phyloP scores from a whole-genome alignment of 2,888 invertebrate species.

The Tillus elongatus region DNA sequence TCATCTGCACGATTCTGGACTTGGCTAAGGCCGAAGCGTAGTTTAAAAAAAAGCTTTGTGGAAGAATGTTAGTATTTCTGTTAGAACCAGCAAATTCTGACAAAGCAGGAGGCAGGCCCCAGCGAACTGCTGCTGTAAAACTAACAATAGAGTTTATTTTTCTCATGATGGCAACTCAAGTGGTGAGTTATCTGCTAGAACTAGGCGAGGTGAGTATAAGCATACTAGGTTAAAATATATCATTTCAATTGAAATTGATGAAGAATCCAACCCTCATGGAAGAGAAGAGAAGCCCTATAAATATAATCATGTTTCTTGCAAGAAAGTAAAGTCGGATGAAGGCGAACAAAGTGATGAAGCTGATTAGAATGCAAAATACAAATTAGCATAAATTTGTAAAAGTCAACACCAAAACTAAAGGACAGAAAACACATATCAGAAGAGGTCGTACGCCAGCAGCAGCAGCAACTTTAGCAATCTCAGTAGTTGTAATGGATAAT shows the following conservation, averaged over 20 bases:
- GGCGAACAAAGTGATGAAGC: too few species aligned
- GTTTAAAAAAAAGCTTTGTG: constrained; percentile 50
- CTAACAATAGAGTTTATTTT: constrained; percentile 46
- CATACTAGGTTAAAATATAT: constrained; percentile 40
- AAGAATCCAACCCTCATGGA: constrained; percentile 36
- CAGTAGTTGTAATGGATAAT: too few species aligned
- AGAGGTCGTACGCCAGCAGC: constrained; percentile 36
- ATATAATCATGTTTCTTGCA: too few species aligned
- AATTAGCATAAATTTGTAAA: constrained; percentile 29
- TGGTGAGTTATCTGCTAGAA: constrained; percentile 36
- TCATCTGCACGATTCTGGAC: constrained; percentile 65
- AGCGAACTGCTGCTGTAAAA: constrained; percentile 57
- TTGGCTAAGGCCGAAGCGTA: constrained; percentile 62
- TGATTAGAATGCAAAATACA: constrained; percentile 35
- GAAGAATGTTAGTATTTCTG: constrained; percentile 52
- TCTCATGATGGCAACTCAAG: constrained; percentile 42
- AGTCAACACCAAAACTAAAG: constrained; percentile 31
- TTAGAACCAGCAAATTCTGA: constrained; percentile 53
- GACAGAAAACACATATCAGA: constrained; percentile 27
- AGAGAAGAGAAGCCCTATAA: constrained; percentile 35
- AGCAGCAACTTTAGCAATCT: too few species aligned
- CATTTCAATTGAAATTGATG: too few species aligned
- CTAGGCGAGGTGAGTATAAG: constrained; percentile 37
- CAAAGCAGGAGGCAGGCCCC: constrained; percentile 50
- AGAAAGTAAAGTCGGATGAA: too few species aligned